Conservation (phyloP, 1,140 invertebrate genomes). For the Chelonus insularis region DNA sequence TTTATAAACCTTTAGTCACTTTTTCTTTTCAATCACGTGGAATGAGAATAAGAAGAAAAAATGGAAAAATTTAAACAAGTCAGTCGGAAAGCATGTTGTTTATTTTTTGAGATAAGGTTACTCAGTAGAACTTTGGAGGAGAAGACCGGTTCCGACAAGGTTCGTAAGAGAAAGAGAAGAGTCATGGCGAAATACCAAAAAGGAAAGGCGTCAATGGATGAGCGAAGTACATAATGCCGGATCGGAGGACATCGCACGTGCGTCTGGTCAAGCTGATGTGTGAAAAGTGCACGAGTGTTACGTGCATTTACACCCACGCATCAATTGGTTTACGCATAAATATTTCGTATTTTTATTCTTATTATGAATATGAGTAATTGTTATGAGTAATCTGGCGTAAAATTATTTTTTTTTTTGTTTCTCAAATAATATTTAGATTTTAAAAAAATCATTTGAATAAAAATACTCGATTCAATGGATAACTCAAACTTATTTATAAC, state of each 20-base stretch:
- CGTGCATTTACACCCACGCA: slow-evolving; percentile 5
- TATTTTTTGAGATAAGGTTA: slow-evolving; percentile 1
- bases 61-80: neutral
- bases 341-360: too few relatives aligned
- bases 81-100: slow-evolving; percentile 1
- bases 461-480: too few relatives aligned
- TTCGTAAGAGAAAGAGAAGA: neutral
- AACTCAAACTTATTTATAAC: too few relatives aligned
- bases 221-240: neutral
- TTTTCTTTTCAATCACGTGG: too few relatives aligned
- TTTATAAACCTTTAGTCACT: too few relatives aligned
- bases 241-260: slow-evolving; percentile 14
- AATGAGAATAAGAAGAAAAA: too few relatives aligned
- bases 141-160: slow-evolving; percentile 8
- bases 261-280: neutral
- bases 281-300: slow-evolving; percentile 3
- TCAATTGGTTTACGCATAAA: neutral
- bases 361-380: too few relatives aligned
- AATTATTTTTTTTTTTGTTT: too few relatives aligned
- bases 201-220: slow-evolving; percentile 20
- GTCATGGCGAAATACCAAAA: slow-evolving; percentile 19
- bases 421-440: too few relatives aligned
- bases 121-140: neutral
- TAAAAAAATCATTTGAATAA: too few relatives aligned
- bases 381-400: too few relatives aligned